Evolutionary conservation across 2,113 vertebrate species (phyloP), one percentile per base, ranked within the genome.

Genomic region (Erinaceus europaeus): DNA sequence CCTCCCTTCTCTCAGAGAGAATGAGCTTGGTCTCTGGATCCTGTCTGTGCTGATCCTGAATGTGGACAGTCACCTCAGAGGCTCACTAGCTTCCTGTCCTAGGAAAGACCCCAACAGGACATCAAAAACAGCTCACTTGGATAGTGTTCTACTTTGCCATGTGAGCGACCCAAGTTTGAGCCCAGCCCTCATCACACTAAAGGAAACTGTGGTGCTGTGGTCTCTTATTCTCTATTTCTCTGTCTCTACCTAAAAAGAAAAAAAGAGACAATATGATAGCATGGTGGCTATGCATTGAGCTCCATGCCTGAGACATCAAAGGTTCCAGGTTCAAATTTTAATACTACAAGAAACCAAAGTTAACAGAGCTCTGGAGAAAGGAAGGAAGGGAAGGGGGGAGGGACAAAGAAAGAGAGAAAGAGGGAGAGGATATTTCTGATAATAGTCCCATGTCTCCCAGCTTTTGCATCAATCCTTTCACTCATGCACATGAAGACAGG

Each of bases 181-280:
- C n/a, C n/a, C n/a, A n/a, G n/a, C n/a, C n/a, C n/a, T n/a, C n/a
- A n/a, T n/a, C n/a, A n/a, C n/a, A n/a, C n/a, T n/a, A n/a, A n/a
- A n/a, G n/a, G n/a, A n/a, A n/a, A n/a, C n/a, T n/a, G n/a, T n/a
- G n/a, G n/a, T n/a, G n/a, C n/a, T n/a, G n/a, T n/a, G n/a, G n/a
- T n/a, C n/a, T n/a, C n/a, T n/a, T n/a, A 3, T 0, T 2, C 9
- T 5, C 23, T 34, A 9, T 64, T 29, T 42, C 20, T 62, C 36
- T 29, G 10, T 10, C n/a, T 36, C 27, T 57, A 38, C 50, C 71
- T 38, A 23, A 27, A 38, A 0, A 0, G 3, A 23, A 20, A 38
- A 59, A 23, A 78, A 57, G 32, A 50, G 34, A 21, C 34, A 36
- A n/a, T 20, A 11, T 4, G 1, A 20, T 14, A 25, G 12, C 29